A percentile compares a stretch with the other conserved stretches of the same genome.
Evolutionary conservation across 2,113 vertebrate species (phyloP).

Genomic region (Aspiorhynchus laticeps): DNA sequence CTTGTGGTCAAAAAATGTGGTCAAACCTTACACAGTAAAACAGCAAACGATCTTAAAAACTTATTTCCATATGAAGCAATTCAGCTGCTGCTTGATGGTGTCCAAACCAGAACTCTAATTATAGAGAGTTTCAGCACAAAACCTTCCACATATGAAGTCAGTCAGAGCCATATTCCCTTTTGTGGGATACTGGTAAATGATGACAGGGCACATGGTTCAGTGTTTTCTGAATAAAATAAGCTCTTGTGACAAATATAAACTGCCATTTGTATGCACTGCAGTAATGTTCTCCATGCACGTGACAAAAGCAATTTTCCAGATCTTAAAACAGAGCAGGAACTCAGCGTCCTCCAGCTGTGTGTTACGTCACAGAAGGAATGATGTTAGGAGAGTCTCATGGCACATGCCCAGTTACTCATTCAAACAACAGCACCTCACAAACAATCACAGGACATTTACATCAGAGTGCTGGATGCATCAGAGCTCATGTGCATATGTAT

Average conservation of each 20-base stretch:
- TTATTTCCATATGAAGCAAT: neutral
- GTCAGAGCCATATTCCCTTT: neutral
- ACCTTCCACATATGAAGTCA: neutral
- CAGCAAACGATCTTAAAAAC: neutral
- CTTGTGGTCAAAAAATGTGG: no score
- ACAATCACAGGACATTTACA: conserved; percentile 17
- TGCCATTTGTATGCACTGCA: neutral
- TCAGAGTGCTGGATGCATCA: neutral
- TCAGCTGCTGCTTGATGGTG: neutral
- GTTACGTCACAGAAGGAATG: neutral
- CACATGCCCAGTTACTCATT: conserved; percentile 8
- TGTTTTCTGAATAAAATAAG: neutral
- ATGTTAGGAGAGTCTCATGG: conserved; percentile 5
- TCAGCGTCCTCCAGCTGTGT: neutral
- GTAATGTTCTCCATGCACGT: neutral
- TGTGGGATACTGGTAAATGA: neutral
- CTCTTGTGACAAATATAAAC: no score
- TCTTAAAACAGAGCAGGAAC: neutral
- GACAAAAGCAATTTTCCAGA: neutral
- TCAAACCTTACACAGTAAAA: neutral
- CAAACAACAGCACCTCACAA: conserved; percentile 1
- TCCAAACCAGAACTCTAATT: conserved; percentile 6
- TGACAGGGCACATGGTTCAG: no score
- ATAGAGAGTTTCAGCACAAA: conserved; percentile 10
- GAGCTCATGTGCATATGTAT: neutral